Percentiles rank a stretch among this genome's conserved stretches.
These are phyloP conservation scores for Zaprionus vittiger DNA, from an alignment of 1,140 invertebrate genomes.

Conservation along the genomic window DNA sequence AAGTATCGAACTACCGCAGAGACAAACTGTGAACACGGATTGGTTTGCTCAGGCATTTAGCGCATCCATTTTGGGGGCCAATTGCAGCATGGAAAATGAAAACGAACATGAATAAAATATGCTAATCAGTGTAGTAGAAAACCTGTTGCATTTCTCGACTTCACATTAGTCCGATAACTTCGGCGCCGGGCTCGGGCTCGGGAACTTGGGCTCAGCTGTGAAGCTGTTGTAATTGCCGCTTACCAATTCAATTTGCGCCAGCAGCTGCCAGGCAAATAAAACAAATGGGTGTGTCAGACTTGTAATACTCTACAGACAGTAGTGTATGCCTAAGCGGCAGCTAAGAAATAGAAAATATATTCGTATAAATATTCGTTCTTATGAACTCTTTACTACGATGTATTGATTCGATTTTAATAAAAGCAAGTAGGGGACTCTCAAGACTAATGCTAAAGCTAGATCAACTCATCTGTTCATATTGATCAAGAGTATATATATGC, in stretches of 20 bases:
- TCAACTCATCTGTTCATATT: background rate
- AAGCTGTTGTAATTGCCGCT: constrained; percentile 35
- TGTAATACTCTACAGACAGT: constrained; percentile 7
- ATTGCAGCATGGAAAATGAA: constrained; percentile 56
- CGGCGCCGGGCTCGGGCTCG: background rate
- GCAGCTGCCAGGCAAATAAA: constrained; percentile 15
- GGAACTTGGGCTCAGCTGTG: constrained; percentile 5
- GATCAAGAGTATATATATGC: background rate
- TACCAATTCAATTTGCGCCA: constrained; percentile 58
- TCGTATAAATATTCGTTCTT: background rate
- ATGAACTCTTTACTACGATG: no score
- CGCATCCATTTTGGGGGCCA: constrained; percentile 42
- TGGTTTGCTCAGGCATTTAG: constrained; percentile 61
- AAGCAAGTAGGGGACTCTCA: no score
- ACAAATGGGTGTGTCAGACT: background rate
- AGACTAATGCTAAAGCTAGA: no score
- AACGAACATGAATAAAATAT: constrained; percentile 31
- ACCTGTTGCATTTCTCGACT: constrained; percentile 41
- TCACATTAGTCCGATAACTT: constrained; percentile 15
- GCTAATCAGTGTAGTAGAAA: constrained; percentile 53
- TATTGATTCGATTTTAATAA: no score
- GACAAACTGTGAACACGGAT: constrained; percentile 12
- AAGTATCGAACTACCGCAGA: constrained; percentile 19
- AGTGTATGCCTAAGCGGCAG: background rate
- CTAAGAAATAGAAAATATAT: background rate